Evolutionary conservation across 2,113 vertebrate genomes (phyloP).

Genomic region (Spea bombifrons): DNA sequence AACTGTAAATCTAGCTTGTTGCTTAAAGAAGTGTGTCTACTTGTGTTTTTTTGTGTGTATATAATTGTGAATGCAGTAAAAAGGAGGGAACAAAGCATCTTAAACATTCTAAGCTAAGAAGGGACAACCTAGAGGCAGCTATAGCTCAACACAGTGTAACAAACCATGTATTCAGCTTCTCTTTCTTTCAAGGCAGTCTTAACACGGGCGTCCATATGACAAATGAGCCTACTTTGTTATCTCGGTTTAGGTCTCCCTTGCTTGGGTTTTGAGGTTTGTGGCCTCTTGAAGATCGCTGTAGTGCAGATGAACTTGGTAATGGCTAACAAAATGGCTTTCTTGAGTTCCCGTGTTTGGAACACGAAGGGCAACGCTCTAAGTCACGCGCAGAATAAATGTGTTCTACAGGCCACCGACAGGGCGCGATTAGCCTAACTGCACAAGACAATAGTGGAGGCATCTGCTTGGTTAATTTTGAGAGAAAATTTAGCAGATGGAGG

Average conservation of each 20-base stretch:
- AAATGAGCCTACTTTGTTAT: constrained; percentile 53
- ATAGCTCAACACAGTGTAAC: constrained; percentile 19
- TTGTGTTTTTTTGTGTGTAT: no score
- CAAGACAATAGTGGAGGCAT: constrained; percentile 88
- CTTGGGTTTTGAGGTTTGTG: constrained; percentile 57
- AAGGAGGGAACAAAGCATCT: constrained; percentile 14
- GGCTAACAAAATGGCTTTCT: constrained; percentile 67
- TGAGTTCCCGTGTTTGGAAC: constrained; percentile 63
- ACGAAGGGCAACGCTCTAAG: constrained; percentile 68
- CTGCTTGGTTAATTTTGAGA: constrained; percentile 84
- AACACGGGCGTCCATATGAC: constrained; percentile 53
- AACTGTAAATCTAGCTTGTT: no score
- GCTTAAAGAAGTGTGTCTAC: no score
- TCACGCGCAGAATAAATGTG: constrained; percentile 70
- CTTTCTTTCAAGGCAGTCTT: constrained; percentile 26
- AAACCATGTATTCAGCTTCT: constrained; percentile 29
- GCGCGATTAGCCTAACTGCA: constrained; percentile 78
- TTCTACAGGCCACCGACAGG: constrained; percentile 67
- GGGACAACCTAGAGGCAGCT: constrained; percentile 28
- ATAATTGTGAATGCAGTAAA: background rate
- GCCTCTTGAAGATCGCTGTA: constrained; percentile 62
- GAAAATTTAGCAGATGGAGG: constrained; percentile 91
- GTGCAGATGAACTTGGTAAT: constrained; percentile 73
- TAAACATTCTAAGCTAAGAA: constrained; percentile 7
- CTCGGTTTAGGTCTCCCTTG: constrained; percentile 52